A percentile compares a stretch with the other conserved stretches of the same genome.
Conservation (phyloP, 2,113 vertebrate genomes). For the Cyrtonyx montezumae region DNA sequence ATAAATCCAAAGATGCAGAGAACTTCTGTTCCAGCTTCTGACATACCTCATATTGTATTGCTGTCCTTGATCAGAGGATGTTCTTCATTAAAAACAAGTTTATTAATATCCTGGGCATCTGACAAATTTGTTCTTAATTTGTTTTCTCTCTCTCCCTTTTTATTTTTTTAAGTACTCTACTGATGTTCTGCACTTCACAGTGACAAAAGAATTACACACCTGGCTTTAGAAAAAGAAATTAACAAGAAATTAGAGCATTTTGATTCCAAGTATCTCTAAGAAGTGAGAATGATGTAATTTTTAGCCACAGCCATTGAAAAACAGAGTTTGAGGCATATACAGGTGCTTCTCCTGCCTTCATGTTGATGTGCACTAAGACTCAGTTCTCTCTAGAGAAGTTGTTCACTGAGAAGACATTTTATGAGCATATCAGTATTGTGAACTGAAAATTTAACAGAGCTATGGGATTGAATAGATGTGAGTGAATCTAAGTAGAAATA, state of each 20-base stretch:
- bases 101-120: slow-evolving; percentile 1
- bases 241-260: neutral
- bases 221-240: slow-evolving; percentile 18
- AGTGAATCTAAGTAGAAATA: neutral
- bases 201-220: slow-evolving; percentile 15
- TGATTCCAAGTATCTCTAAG: slow-evolving; percentile 7
- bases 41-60: neutral
- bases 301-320: neutral
- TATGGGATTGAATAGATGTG: neutral
- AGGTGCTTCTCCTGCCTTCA: neutral
- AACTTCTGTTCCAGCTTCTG: neutral
- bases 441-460: slow-evolving; percentile 13
- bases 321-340: neutral
- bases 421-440: neutral
- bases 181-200: neutral
- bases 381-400: neutral
- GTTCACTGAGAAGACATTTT: neutral
- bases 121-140: neutral
- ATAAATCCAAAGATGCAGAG: neutral
- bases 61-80: neutral
- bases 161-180: neutral
- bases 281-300: neutral
- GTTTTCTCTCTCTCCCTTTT: neutral
- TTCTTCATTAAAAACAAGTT: neutral
- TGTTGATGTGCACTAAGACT: neutral